Base-by-base conservation (phyloP, 2,113 vertebrate genomes). In the Catagonus wagneri region DNA sequence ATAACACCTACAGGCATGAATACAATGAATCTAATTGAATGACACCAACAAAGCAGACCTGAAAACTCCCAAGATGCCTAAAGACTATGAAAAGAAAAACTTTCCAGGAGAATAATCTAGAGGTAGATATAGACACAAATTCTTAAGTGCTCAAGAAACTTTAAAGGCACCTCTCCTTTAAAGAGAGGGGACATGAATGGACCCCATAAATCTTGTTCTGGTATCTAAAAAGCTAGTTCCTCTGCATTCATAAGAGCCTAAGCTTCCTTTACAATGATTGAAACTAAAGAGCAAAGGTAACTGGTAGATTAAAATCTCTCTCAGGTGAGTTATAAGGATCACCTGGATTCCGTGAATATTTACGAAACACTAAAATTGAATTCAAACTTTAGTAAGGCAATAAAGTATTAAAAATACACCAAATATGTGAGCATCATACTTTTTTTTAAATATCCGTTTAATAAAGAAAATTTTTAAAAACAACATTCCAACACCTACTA, bases 201-300 rank as follows among this genome's bases (percentile, higher is more conserved):
- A 90, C 44, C 50, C 20, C 61, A 68, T 14, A 76, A 61, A 92
- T 93, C 83, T 65, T 74, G 52, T 68, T 65, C 63, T 83, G 32
- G 36, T 22, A 17, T 44, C 92, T 86, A 94, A 90, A 87, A 58
- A 96, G 87, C 69, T 79, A 96, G 71, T 87, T 92, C 66, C 27
- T 87, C 71, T 58, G 17, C 76, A 63, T 81, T 90, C 25, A 6
- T 17, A 72, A 92, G 32, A 63, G 1, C 25, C 44, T 10, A 52
- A 52, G 27, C 9, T 75, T 72, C 50, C 74, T 75, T 68, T 52
- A 94, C 36, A 75, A 69, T 36, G 34, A 78, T 3, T 89, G 54
- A n/a, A 96, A 87, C 54, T 61, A 54, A 81, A 83, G 50, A 88
- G 56, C 80, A 90, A 84, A 87, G 66, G 50, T 79, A 78, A 68